Evolutionary conservation across 2,797 vertebrate genomes (phyloP).

Genomic region (Dermochelys coriacea): DNA sequence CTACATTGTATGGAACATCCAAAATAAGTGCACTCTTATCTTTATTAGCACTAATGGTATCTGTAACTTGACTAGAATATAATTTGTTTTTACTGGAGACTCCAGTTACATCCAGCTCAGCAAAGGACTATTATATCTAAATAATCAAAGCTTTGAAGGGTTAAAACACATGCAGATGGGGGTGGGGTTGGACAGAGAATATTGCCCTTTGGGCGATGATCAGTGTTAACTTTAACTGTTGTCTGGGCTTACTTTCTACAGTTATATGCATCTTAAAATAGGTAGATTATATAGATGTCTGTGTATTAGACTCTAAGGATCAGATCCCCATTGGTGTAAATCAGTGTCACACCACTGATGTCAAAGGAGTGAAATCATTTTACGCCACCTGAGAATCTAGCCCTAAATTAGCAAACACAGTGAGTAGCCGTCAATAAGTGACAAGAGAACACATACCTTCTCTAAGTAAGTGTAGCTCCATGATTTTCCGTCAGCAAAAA

Average conservation of each 20-base stretch:
- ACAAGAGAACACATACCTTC: slow-evolving; percentile 84
- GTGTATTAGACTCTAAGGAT: neutral
- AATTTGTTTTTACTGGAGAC: neutral
- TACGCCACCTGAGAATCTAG: neutral
- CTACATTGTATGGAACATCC: neutral
- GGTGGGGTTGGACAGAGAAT: neutral
- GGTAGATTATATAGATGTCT: neutral
- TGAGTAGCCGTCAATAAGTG: accelerated
- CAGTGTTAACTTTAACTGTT: neutral
- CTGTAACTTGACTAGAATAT: neutral
- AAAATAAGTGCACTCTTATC: neutral
- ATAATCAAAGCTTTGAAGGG: neutral
- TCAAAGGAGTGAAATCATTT: neutral
- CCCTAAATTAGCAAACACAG: neutral
- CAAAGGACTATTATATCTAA: neutral
- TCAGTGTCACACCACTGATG: neutral
- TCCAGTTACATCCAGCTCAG: neutral
- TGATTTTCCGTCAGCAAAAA: slow-evolving; percentile 97
- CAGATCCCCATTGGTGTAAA: neutral
- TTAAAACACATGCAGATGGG: neutral
- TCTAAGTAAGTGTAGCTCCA: slow-evolving; percentile 99
- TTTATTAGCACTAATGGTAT: neutral
- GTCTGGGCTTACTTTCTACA: neutral
- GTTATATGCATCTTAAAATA: neutral
- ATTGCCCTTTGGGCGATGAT: neutral